A percentile compares a stretch with the other conserved stretches of the same genome.
phyloP scores from a whole-genome alignment of 2,797 vertebrate genomes.

The Craterocephalus amniculus region DNA sequence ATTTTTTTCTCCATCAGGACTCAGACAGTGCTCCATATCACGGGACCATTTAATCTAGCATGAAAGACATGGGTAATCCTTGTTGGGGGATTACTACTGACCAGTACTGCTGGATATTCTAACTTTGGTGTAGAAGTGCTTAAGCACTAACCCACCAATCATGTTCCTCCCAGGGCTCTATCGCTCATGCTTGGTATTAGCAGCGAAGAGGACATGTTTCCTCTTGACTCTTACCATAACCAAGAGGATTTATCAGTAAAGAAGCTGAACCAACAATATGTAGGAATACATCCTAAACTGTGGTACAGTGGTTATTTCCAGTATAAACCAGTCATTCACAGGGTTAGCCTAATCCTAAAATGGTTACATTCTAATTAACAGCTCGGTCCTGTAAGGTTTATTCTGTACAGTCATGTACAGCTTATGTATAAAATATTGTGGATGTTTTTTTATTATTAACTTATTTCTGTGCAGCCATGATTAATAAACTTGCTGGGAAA shows the following conservation, averaged over 20 bases:
- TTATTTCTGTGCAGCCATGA: conserved; percentile 9
- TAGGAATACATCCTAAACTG: conserved; percentile 48
- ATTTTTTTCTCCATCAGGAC: conserved; percentile 61
- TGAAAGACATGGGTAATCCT: conserved; percentile 77
- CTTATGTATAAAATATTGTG: background rate
- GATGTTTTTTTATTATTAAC: background rate
- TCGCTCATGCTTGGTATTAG: conserved; percentile 63
- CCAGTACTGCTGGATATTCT: conserved; percentile 59
- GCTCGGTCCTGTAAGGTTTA: conserved; percentile 12
- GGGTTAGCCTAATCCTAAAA: conserved; percentile 12
- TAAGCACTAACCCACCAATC: conserved; percentile 67
- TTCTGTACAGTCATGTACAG: conserved; percentile 4
- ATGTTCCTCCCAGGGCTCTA: conserved; percentile 35
- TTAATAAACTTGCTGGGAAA: conserved; percentile 9
- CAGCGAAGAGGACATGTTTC: conserved; percentile 53
- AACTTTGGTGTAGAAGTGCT: conserved; percentile 61
- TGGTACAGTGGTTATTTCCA: conserved; percentile 7
- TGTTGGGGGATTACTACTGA: conserved; percentile 68
- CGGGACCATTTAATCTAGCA: conserved; percentile 73
- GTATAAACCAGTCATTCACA: conserved; percentile 22
- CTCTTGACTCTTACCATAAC: conserved; percentile 45
- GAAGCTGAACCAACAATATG: conserved; percentile 46
- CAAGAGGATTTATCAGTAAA: conserved; percentile 58
- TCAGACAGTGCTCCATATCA: conserved; percentile 47
- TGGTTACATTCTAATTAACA: conserved; percentile 22